phyloP scores from a whole-genome alignment of 1,140 invertebrate genomes.

The Caenorhabditis remanei region DNA sequence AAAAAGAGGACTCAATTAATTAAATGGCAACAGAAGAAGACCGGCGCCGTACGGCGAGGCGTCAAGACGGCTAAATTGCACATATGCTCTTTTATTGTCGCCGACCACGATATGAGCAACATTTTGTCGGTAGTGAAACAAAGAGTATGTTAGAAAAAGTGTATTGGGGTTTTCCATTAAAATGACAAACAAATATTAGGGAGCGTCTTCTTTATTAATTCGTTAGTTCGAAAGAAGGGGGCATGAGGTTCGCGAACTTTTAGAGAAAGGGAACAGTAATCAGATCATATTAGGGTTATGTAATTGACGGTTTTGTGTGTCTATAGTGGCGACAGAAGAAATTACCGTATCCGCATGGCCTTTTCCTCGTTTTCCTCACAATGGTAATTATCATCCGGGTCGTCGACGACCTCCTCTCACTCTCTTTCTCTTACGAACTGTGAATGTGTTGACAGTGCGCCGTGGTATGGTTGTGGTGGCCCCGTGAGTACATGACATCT shows the following conservation, averaged over 20 bases:
- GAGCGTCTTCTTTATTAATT: too few species aligned
- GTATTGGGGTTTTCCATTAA: neutral
- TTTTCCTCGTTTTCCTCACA: conserved; percentile 8
- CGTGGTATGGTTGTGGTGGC: neutral
- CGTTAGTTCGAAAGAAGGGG: too few species aligned
- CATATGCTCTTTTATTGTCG: conserved; percentile 34
- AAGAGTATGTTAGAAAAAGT: neutral
- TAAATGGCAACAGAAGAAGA: neutral
- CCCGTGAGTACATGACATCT: conserved; percentile 48
- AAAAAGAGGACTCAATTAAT: conserved; percentile 23
- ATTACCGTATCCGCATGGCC: conserved; percentile 19
- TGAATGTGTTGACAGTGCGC: conserved; percentile 46
- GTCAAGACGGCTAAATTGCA: conserved; percentile 12
- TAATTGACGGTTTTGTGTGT: conserved; percentile 36
- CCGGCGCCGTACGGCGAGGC: neutral
- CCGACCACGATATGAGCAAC: neutral
- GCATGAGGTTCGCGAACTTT: neutral
- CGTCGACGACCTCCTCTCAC: neutral
- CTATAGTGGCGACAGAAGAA: conserved; percentile 6
- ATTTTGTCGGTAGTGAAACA: neutral
- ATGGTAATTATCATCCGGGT: conserved; percentile 54
- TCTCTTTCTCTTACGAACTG: conserved; percentile 6
- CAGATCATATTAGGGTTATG: conserved; percentile 55
- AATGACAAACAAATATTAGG: neutral
- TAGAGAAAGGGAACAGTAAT: conserved; percentile 22